A percentile compares a stretch with the other conserved stretches of the same genome.
These are phyloP conservation scores for Apolygus lucorum DNA, from an alignment of 1,140 invertebrate species.

Conservation along the genomic window DNA sequence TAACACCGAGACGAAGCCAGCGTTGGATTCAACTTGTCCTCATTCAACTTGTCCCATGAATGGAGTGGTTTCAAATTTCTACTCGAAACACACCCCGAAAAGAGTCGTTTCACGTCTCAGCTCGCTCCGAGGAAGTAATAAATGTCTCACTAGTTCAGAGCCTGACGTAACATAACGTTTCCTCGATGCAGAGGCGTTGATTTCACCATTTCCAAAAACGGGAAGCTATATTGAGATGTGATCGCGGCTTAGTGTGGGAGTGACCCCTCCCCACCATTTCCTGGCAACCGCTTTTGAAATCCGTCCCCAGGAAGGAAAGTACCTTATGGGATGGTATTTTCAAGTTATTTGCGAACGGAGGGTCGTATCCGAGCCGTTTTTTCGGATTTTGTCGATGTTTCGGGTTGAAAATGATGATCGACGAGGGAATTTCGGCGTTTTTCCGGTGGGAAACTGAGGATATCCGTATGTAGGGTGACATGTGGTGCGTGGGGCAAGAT, in stretches of 20 bases:
- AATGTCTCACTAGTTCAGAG: too few relatives aligned
- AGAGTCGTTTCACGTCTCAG: too few relatives aligned
- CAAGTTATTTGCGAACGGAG: neutral
- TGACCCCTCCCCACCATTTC: constrained; percentile 6
- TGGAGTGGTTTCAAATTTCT: too few relatives aligned
- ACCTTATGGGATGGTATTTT: neutral
- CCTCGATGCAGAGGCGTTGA: neutral
- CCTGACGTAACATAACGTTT: neutral
- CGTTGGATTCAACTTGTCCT: too few relatives aligned
- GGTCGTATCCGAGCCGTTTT: neutral
- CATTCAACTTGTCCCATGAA: too few relatives aligned
- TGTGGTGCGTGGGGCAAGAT: neutral
- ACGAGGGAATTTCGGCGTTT: neutral
- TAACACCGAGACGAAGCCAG: too few relatives aligned
- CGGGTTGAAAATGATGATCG: neutral
- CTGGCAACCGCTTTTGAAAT: neutral
- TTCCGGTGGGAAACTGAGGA: too few relatives aligned
- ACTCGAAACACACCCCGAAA: too few relatives aligned
- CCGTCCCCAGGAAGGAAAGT: neutral
- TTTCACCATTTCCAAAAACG: neutral
- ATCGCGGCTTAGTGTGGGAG: neutral
- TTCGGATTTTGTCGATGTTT: neutral
- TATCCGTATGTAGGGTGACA: neutral
- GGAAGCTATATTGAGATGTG: neutral
- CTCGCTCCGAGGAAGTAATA: too few relatives aligned